phyloP scores from a whole-genome alignment of 2,113 vertebrate genomes.

The Camelus bactrianus region DNA sequence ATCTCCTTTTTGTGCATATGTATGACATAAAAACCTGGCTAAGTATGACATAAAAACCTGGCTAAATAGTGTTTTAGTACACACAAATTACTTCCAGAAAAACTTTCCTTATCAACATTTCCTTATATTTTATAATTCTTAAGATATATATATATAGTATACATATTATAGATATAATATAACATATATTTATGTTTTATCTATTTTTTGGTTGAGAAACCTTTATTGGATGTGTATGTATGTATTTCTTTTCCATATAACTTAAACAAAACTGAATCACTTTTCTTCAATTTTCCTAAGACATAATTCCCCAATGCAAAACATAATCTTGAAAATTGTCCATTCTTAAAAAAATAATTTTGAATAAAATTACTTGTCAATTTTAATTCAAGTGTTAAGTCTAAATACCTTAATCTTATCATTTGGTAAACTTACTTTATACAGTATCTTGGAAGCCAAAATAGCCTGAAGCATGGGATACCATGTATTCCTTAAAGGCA shows the following conservation, averaged over 20 bases:
- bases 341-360: not conserved
- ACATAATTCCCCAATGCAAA: not conserved
- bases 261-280: not conserved
- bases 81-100: not conserved
- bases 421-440: not conserved
- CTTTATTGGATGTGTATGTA: not conserved
- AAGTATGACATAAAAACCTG: not conserved
- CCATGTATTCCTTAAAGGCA: not conserved
- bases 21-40: not conserved
- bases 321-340: not conserved
- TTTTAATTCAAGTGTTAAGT: not conserved
- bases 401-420: not conserved
- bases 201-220: not conserved
- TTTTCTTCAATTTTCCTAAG: not conserved
- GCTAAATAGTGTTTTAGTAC: not conserved
- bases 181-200: not conserved
- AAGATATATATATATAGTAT: not conserved
- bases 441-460: not conserved
- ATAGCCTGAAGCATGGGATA: not conserved
- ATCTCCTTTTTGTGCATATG: not conserved
- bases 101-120: not conserved
- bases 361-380: not conserved
- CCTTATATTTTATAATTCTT: not conserved
- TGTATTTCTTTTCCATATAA: not conserved
- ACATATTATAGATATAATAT: not conserved